phyloP scores from a whole-genome alignment of 2,113 vertebrate genomes.

The Bubo blakistoni region DNA sequence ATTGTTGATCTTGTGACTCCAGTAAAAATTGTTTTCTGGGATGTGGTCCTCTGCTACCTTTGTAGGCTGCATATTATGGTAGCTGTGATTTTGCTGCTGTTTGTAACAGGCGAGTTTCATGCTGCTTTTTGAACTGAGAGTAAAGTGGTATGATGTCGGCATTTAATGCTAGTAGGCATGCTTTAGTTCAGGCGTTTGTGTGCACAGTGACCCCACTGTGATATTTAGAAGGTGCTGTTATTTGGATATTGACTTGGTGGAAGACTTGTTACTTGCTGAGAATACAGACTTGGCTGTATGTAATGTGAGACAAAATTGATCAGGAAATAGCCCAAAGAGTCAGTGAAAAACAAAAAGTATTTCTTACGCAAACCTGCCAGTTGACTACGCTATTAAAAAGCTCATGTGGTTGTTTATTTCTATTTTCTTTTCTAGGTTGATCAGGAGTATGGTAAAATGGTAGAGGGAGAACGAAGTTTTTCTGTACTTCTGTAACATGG shows the following conservation, averaged over 20 bases:
- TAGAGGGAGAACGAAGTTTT: neutral
- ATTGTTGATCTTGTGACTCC: neutral
- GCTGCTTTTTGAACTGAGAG: neutral
- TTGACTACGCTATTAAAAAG: neutral
- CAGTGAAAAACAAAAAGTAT: neutral
- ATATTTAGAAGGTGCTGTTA: neutral
- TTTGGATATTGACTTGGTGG: neutral
- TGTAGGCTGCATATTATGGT: neutral
- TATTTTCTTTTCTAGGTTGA: neutral
- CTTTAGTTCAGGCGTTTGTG: neutral
- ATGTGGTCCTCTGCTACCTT: neutral
- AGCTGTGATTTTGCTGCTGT: neutral
- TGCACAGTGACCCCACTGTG: neutral
- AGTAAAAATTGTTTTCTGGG: neutral
- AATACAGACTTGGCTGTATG: neutral
- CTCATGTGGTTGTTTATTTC: neutral
- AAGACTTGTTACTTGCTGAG: neutral
- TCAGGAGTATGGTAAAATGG: neutral
- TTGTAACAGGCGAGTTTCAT: neutral
- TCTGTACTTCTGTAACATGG: neutral
- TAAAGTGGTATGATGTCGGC: neutral
- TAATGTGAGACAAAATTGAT: neutral
- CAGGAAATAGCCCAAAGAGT: neutral
- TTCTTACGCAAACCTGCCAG: neutral
- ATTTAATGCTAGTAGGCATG: neutral